phyloP scores from a whole-genome alignment of 2,888 invertebrate genomes.

The Portevinia maculata region DNA sequence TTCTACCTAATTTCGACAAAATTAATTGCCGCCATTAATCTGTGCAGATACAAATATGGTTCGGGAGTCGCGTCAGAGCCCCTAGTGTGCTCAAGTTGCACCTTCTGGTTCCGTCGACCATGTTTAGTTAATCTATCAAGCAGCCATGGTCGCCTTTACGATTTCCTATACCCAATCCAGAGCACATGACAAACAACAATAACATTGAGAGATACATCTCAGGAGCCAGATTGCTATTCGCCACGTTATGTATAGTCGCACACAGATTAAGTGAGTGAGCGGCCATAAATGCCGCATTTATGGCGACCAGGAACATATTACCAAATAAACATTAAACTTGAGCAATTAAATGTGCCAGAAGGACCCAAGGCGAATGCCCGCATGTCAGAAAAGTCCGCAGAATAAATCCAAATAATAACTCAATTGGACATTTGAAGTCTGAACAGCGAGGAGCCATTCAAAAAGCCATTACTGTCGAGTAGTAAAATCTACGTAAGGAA shows the following conservation, averaged over 20 bases:
- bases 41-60: constrained; percentile 60
- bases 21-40: constrained; percentile 73
- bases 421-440: constrained; percentile 52
- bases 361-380: constrained; percentile 18
- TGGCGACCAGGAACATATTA: constrained; percentile 73
- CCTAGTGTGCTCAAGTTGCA: constrained; percentile 32
- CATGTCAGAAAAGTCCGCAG: constrained; percentile 12
- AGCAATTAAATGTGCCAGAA: constrained; percentile 53
- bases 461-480: constrained; percentile 49
- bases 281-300: constrained; percentile 63
- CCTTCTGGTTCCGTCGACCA: constrained; percentile 8
- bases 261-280: constrained; percentile 58
- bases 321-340: constrained; percentile 67
- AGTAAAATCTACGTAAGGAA: too few species aligned
- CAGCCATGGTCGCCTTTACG: constrained; percentile 34
- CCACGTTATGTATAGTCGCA: constrained; percentile 19
- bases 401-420: constrained; percentile 64
- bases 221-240: constrained; percentile 48
- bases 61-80: constrained; percentile 22
- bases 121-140: constrained; percentile 31
- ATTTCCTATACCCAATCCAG: constrained; percentile 32
- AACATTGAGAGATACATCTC: constrained; percentile 58
- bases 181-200: constrained; percentile 62
- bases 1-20: constrained; percentile 70
- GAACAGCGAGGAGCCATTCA: constrained; percentile 33